phyloP scores from a whole-genome alignment of 2,113 vertebrate species.

The Gnathochromis pfefferi region DNA sequence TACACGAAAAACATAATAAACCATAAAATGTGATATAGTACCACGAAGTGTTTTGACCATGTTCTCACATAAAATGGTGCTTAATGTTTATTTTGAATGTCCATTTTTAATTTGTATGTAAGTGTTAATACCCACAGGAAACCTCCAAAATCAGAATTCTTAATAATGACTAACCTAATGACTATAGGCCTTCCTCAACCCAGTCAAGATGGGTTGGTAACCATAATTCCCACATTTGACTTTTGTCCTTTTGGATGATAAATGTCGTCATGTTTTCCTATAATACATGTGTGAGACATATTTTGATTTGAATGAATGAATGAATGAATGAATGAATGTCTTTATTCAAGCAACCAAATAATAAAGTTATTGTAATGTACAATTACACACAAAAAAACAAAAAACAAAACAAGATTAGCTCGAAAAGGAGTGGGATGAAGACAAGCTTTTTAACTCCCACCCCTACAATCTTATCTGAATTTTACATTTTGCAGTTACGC shows the following conservation, averaged over 20 bases:
- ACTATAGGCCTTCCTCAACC: not conserved
- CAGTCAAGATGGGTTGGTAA: not conserved
- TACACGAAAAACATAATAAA: not conserved
- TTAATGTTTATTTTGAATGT: not conserved
- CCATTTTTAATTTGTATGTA: not conserved
- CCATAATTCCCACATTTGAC: not conserved
- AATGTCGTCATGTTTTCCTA: not conserved
- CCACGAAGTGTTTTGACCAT: not conserved
- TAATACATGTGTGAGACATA: not conserved
- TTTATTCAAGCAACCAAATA: too few relatives aligned
- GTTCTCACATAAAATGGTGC: not conserved
- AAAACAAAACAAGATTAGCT: too few relatives aligned
- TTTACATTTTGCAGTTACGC: too few relatives aligned
- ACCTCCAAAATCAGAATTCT: not conserved
- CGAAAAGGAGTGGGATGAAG: too few relatives aligned
- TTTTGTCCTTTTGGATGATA: not conserved
- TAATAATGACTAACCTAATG: not conserved
- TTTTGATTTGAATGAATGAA: too few relatives aligned
- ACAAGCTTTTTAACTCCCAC: too few relatives aligned
- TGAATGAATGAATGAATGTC: too few relatives aligned
- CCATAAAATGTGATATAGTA: not conserved
- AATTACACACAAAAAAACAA: too few relatives aligned
- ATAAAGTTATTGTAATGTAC: too few relatives aligned
- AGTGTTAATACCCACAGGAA: not conserved
- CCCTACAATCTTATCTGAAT: too few relatives aligned